Evolutionary conservation across 2,797 vertebrate genomes (phyloP), one percentile per base, ranked within the genome.

Genomic region (Helarctos malayanus): DNA sequence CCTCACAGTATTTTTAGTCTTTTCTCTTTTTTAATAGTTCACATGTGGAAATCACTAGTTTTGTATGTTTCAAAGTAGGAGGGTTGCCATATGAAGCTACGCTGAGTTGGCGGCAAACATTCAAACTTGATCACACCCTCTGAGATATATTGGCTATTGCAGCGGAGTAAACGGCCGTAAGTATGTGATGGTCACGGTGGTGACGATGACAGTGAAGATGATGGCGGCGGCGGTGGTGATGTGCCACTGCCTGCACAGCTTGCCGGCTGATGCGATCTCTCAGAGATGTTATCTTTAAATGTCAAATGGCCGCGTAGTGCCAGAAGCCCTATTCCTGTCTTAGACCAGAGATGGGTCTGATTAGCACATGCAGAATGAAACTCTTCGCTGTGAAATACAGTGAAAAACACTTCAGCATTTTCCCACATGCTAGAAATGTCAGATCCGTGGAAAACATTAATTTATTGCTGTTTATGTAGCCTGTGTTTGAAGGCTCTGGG

Each of bases 401-500:
- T 92, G 68, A 59, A 93, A 95, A 97, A 49, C 47, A 91, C 32
- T 75, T 32, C 5, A 19, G 5, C 7, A 25, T 95, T 91, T 95
- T 83, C 59, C 91, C 61, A 76, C 13, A 16, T 13, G 12, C 18
- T 85, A 25, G 78, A 90, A 96, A 76, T 35, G 23, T 61, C 38
- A 2, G 76, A 21, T 87, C 96, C 63, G 56, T 82, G 45, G 80
- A 90, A 94, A 96, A 79, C 52, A 41, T 4, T 92, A 73, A 80
- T 92, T 82, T 94, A 91, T 80, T 90, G 83, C 81, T 94, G 81
- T 93, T 95, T 92, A 63, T 41, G 19, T 76, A 91, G 63, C 45
- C 27, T 45, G 78, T 45, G 82, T 69, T 75, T 59, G 86, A 82
- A 97, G 81, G 35, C 87, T 75, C 71, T 76, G 47, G 73, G 52